Base-by-base conservation (phyloP, 2,797 vertebrate genomes). In the Sebastes elongatus region DNA sequence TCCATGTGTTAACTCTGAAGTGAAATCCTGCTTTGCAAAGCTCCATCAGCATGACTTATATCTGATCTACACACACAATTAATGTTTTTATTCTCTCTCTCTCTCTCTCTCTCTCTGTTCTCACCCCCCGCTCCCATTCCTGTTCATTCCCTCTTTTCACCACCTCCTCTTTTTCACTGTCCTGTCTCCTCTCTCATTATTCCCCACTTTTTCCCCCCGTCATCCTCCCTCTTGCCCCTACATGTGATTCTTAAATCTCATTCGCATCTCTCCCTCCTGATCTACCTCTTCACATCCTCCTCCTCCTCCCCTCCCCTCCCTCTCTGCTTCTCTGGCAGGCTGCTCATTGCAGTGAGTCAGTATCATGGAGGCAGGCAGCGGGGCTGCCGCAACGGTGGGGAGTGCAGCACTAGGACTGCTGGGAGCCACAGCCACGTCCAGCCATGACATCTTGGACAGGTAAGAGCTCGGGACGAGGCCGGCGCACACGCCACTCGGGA, bases 321-420 rank as follows among this genome's bases (percentile, higher is more conserved):
- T 81, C 82, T 82, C 76, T 1, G 61, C 77, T 82, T 80, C 88
- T 88, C 90, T 87, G 94, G 93, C 94, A 96, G 96, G 93, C 93
- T 94, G 81, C 93, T 94, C 93, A 84, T 95, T 94, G 95, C 95
- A 91, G 96, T 96, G 96, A 96, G 94, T 96, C 95, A 95, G 94
- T 96, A 96, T 96, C 95, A 96, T 96, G 96, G 96, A 96, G 94
- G 94, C 94, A 94, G 95, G 95, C 94, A 94, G 95, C 86, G 95
- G 95, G 92, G 94, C 95, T 96, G 95, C 95, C 87, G 95, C 96
- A 95, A 94, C 93, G 77, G 93, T 95, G 93, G 95, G 96, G 87
- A 95, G 94, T 92, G 92, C 94, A 93, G 93, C 94, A 75, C 92
- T 95, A 72, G 95, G 95, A 92, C 94, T 96, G 93, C 94, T 95